A percentile compares a stretch with the other conserved stretches of the same genome.
These are phyloP conservation scores for Danio albolineatus DNA, from an alignment of 2,797 vertebrate species.

Conservation along the genomic window DNA sequence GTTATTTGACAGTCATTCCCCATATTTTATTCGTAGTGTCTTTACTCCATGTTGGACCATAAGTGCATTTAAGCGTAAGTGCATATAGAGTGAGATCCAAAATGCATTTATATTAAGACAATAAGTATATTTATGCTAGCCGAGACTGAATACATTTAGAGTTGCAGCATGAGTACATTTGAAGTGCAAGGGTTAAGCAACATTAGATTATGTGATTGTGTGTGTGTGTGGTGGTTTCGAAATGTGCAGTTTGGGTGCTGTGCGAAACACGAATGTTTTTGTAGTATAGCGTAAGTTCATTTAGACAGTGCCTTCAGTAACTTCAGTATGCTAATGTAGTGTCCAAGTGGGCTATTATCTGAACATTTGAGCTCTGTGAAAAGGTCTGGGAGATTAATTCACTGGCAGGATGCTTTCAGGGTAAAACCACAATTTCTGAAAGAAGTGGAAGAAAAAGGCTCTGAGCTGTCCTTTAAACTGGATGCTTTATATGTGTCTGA, in stretches of 20 bases:
- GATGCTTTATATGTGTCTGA: constrained; percentile 24
- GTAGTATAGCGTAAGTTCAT: constrained; percentile 7
- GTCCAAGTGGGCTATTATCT: constrained; percentile 25
- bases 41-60: not conserved
- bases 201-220: not conserved
- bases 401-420: not conserved
- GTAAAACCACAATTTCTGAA: constrained; percentile 22
- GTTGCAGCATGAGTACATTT: not conserved
- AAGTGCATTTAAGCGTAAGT: constrained; percentile 2
- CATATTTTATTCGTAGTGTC: constrained; percentile 24
- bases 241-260: not conserved
- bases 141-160: constrained; percentile 24
- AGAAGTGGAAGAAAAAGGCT: constrained; percentile 23
- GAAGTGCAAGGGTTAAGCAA: not conserved
- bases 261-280: not conserved
- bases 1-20: constrained; percentile 12
- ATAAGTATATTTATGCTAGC: constrained; percentile 8
- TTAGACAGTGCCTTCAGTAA: constrained; percentile 11
- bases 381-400: constrained; percentile 18
- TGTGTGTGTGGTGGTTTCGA: constrained; percentile 13
- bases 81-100: not conserved
- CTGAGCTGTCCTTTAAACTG: constrained; percentile 7
- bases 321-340: constrained; percentile 28
- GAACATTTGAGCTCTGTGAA: constrained; percentile 21
- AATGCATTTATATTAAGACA: constrained; percentile 18